Percentiles rank a stretch among this genome's conserved stretches.
Evolutionary conservation across 2,797 vertebrate genomes (phyloP).

Genomic region (Apogon hyalosoma): DNA sequence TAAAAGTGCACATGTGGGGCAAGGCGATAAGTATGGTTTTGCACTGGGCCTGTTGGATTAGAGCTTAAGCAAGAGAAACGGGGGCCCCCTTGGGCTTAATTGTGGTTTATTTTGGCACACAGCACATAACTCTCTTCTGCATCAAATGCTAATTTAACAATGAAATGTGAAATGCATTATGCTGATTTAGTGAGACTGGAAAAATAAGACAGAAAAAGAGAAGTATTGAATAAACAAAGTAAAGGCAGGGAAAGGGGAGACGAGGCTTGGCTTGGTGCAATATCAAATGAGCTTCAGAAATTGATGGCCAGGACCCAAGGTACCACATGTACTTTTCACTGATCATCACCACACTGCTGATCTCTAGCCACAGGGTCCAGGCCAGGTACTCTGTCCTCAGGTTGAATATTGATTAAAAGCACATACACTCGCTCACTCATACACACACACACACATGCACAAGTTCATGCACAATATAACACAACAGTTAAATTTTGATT

Average conservation of each 20-base stretch:
- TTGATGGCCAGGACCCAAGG: constrained; percentile 59
- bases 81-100: constrained; percentile 78
- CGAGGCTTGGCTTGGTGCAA: constrained; percentile 31
- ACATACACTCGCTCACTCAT: constrained; percentile 3
- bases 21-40: constrained; percentile 75
- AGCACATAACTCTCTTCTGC: constrained; percentile 63
- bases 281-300: constrained; percentile 60
- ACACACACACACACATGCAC: constrained; percentile 3
- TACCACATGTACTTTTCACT: constrained; percentile 63
- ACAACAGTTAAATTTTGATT: constrained; percentile 69
- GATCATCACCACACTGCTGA: constrained; percentile 60
- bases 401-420: constrained; percentile 70
- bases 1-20: constrained; percentile 82
- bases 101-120: constrained; percentile 78
- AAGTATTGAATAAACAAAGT: constrained; percentile 66
- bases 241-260: constrained; percentile 38
- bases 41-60: constrained; percentile 74
- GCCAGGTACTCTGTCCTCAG: constrained; percentile 51
- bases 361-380: constrained; percentile 56
- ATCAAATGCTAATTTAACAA: constrained; percentile 82
- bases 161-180: constrained; percentile 77
- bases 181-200: constrained; percentile 63
- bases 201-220: constrained; percentile 54
- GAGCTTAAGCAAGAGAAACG: constrained; percentile 71
- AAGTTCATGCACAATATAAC: constrained; percentile 34